Conservation (phyloP, 2,888 invertebrate genomes). For the Nomada goodeniana region DNA sequence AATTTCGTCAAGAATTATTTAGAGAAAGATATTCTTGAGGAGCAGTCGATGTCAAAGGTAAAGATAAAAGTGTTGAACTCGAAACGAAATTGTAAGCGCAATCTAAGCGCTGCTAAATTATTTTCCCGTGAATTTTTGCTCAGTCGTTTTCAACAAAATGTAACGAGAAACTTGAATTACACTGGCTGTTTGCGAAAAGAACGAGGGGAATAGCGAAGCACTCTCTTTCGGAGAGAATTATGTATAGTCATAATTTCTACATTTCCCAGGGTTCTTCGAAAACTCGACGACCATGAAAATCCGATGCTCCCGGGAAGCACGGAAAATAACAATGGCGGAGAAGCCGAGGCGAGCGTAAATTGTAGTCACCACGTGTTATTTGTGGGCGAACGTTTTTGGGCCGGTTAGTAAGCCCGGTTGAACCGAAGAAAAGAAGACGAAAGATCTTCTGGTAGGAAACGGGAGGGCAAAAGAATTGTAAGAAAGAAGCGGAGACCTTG, state of each 20-base stretch:
- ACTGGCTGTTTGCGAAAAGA: neutral
- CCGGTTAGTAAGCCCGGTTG: constrained; percentile 75
- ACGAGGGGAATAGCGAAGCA: no score
- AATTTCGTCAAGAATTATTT: no score
- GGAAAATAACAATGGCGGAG: constrained; percentile 14
- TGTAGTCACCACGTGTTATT: constrained; percentile 78
- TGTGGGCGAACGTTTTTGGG: constrained; percentile 79
- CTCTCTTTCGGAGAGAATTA: no score
- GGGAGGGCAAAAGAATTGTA: constrained; percentile 72
- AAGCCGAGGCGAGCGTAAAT: constrained; percentile 46
- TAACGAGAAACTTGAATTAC: neutral
- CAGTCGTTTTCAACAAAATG: neutral
- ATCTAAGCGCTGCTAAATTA: no score
- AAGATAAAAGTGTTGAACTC: no score
- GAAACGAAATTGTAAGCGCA: no score
- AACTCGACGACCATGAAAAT: neutral
- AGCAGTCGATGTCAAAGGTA: no score
- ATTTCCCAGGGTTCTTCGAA: neutral
- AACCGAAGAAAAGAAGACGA: constrained; percentile 75
- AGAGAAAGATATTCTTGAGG: no score
- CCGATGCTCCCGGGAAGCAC: neutral
- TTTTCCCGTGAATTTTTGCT: neutral
- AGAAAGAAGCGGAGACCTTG: constrained; percentile 79
- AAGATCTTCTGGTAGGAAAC: constrained; percentile 76
- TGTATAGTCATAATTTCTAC: neutral